Percentiles rank a stretch among this genome's conserved stretches.
Conservation (phyloP, 2,797 vertebrate species). For the Bovichtus diacanthus region DNA sequence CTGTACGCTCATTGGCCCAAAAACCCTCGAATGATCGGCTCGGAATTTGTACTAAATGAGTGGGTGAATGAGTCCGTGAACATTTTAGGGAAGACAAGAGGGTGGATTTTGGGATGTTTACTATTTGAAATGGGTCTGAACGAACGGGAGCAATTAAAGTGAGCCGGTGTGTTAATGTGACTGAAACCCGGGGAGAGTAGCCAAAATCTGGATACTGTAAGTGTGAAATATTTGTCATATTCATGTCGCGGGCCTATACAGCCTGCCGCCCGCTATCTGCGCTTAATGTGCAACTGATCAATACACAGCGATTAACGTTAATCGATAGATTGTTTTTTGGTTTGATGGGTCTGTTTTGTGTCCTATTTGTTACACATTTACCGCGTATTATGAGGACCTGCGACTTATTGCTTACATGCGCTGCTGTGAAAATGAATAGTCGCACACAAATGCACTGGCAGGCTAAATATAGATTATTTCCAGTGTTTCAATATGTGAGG, state of each 20-base stretch:
- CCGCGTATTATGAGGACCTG: background rate
- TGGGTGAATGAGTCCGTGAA: slow-evolving; percentile 58
- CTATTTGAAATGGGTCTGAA: slow-evolving; percentile 23
- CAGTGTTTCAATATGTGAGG: background rate
- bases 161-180: slow-evolving; percentile 16
- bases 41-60: slow-evolving; percentile 73
- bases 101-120: slow-evolving; percentile 20
- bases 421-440: background rate
- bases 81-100: slow-evolving; percentile 22
- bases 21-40: slow-evolving; percentile 82
- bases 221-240: slow-evolving; percentile 38
- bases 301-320: background rate
- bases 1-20: slow-evolving; percentile 80
- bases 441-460: background rate
- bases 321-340: background rate
- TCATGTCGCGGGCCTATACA: slow-evolving; percentile 33
- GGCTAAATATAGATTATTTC: slow-evolving; percentile 15
- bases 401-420: background rate
- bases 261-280: slow-evolving; percentile 7
- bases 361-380: background rate
- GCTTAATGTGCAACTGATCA: background rate
- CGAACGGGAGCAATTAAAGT: slow-evolving; percentile 11
- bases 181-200: slow-evolving; percentile 35
- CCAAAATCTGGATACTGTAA: slow-evolving; percentile 53
- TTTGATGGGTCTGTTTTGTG: too few species aligned